These are phyloP conservation scores for Diaprepes abbreviatus DNA, from an alignment of 2,888 invertebrate genomes.

Conservation along the genomic window DNA sequence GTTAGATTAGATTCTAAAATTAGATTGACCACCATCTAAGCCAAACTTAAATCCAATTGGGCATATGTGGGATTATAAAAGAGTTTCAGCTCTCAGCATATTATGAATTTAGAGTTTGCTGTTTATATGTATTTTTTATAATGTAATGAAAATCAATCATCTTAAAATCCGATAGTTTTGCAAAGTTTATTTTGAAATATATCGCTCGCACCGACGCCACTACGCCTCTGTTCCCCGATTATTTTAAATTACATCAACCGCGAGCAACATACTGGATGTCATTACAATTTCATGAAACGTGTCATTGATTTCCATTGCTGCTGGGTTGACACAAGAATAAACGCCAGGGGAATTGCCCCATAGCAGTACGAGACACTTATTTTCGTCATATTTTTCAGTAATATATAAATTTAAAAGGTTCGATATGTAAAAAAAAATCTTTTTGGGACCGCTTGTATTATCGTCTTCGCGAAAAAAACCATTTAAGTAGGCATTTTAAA, in stretches of 20 bases:
- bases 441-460: background rate
- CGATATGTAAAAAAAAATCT: too few relatives aligned
- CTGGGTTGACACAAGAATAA: conserved; percentile 22
- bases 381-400: background rate
- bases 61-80: too few relatives aligned
- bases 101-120: too few relatives aligned
- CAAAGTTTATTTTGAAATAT: too few relatives aligned
- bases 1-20: too few relatives aligned
- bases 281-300: conserved; percentile 54
- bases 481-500: conserved; percentile 32
- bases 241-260: conserved; percentile 63
- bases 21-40: too few relatives aligned
- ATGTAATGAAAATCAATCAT: too few relatives aligned
- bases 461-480: conserved; percentile 1
- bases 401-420: background rate
- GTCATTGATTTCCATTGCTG: conserved; percentile 44
- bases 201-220: too few relatives aligned
- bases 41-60: too few relatives aligned
- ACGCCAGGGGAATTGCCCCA: conserved; percentile 15
- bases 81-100: too few relatives aligned
- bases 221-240: conserved; percentile 50
- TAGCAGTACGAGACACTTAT: background rate
- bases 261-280: conserved; percentile 60
- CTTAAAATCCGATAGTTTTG: too few relatives aligned
- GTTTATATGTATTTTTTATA: too few relatives aligned